Conservation (phyloP, 2,113 vertebrate species). For the Carassius gibelio region DNA sequence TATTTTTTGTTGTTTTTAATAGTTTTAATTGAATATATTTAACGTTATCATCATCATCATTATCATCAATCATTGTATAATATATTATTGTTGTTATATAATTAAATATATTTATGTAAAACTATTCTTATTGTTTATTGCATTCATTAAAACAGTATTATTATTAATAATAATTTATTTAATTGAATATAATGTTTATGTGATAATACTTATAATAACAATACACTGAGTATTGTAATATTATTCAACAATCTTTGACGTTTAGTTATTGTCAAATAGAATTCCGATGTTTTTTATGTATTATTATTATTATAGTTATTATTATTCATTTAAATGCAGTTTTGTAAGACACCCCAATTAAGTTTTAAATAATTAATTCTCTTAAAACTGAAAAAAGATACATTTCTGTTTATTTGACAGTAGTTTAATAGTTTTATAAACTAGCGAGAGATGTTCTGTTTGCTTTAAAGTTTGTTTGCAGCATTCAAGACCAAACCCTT, state of each 20-base stretch:
- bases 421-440: background rate
- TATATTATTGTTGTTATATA: no score
- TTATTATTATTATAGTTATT: no score
- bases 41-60: no score
- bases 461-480: background rate
- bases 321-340: no score
- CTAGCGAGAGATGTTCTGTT: background rate
- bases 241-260: background rate
- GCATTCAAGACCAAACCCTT: background rate
- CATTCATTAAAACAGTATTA: no score
- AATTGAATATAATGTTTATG: background rate
- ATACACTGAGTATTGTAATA: background rate
- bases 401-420: background rate
- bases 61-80: no score
- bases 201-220: background rate
- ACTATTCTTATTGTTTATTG: no score
- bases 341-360: background rate
- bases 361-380: background rate
- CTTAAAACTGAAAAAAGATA: background rate
- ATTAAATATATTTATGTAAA: no score
- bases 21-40: no score
- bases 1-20: no score
- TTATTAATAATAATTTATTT: no score
- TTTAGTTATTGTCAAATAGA: background rate
- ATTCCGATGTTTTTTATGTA: background rate